A percentile compares a stretch with the other conserved stretches of the same genome.
Evolutionary conservation across 2,888 invertebrate genomes (phyloP).

Genomic region (Caenorhabditis imperialis): DNA sequence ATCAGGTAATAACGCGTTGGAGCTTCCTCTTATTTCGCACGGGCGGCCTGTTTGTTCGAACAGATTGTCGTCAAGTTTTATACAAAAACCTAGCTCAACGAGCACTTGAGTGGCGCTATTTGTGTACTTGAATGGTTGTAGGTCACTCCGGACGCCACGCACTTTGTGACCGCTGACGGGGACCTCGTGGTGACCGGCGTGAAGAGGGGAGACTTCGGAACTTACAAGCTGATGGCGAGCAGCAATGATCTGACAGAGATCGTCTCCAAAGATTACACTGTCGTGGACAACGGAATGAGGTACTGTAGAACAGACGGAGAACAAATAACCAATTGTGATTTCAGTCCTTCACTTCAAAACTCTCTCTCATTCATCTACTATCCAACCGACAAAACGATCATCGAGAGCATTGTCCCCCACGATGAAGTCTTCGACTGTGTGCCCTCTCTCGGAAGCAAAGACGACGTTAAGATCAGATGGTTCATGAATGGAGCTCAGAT

Average conservation of each 20-base stretch:
- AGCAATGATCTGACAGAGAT: conserved; percentile 49
- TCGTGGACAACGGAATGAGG: conserved; percentile 47
- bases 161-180: conserved; percentile 67
- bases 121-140: conserved; percentile 53
- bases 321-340: no score
- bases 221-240: conserved; percentile 50
- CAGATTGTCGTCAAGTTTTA: conserved; percentile 19
- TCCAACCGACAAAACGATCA: conserved; percentile 33
- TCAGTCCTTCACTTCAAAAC: conserved; percentile 41
- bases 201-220: conserved; percentile 49
- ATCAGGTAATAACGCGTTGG: conserved; percentile 19
- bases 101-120: conserved; percentile 31
- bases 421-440: conserved; percentile 55
- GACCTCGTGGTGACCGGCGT: conserved; percentile 68
- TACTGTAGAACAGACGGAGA: no score
- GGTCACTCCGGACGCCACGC: conserved; percentile 65
- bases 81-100: conserved; percentile 16
- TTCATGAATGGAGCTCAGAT: conserved; percentile 56
- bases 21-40: not conserved
- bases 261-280: conserved; percentile 43
- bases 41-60: conserved; percentile 4
- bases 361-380: conserved; percentile 43
- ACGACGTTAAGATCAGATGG: conserved; percentile 58
- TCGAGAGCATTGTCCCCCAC: conserved; percentile 28
- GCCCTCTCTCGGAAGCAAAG: conserved; percentile 33